Base-by-base conservation (phyloP, 2,113 vertebrate genomes). In the Balaenoptera acutorostrata region DNA sequence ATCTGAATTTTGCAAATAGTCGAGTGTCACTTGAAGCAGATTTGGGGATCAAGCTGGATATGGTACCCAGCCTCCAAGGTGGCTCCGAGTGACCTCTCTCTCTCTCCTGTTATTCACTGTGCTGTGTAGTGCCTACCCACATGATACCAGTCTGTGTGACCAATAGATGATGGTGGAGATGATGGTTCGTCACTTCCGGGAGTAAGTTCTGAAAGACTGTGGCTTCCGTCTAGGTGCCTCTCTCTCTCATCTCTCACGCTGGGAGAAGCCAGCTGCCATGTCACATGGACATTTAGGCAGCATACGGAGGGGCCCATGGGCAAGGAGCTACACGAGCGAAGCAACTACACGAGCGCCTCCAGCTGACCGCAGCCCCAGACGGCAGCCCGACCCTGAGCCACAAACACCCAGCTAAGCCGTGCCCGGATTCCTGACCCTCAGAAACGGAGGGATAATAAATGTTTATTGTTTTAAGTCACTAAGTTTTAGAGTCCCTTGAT, bases 341-440 rank as follows among this genome's bases (percentile, higher is more conserved):
- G 27, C 1, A 8, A 6, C 0, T 2, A 21, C 31, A 5, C 0
- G 0, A 59, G 23, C 33, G 49, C 31, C 41, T 74, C 74, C 6
- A 13, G 57, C 41, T 33, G 49, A 66, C 8, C 0, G 2, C n/a
- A 21, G 46, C 63, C 71, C 55, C 31, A 49, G 71, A 1, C 9
- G 2, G 14, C 33, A 15, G 20, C 21, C 33, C 27, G 74, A 88
- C 44, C 44, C 64, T 7, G 20, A 33, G 41, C 5, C 36, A 29
- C 61, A 46, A 23, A 41, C 69, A 39, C 64, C 66, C 57, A 27
- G 59, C 25, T 31, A 33, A 92, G 66, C 86, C 15, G 6, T 1
- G 9, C 61, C n/a, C 1, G 3, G 81, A 31, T 12, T 52, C 87
- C 46, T 12, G 31, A 21, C 17, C 66, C 68, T 75, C 33, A n/a